Base-by-base conservation (phyloP, 1,140 invertebrate species). In the Atopsyche davidsoni region DNA sequence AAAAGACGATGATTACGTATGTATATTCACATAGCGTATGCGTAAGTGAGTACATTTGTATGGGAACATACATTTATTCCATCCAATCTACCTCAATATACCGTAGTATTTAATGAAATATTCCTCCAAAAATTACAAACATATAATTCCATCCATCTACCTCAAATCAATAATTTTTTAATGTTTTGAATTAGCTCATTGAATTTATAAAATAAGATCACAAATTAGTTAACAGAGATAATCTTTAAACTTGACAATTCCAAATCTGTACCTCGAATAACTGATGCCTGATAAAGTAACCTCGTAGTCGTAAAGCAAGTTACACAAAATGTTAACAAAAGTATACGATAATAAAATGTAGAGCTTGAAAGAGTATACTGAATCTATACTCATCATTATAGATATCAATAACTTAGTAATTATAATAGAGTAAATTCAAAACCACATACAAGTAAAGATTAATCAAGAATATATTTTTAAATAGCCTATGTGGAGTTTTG, bases 111-210 rank as follows among this genome's bases (percentile, higher is more conserved):
- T 46, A 59, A 53, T 46, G 57, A 53, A 65, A 58, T 68, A 67
- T 70, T 71, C 69, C 69, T 72, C 67, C 42, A 51, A 58, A 70
- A 67, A 69, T 42, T 51, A 58, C 52, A 74, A 73, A 70, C 71
- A 67, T 74, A 69, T 72, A 72, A 74, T 74, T 74, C 72, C 72
- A 74, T 74, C 72, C 72, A 74, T 72, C 72, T 74, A 74, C 72
- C 72, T 74, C 72, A 73, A 68, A 72, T 71, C 69, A 71, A 70
- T 72, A 72, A 70, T 70, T 72, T 69, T 70, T 69, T 58, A 51
- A 55, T 55, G 47, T 58, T 51, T 48, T 46, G 40, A 53, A 45
- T 31, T 46, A 48, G 36, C 22, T 47, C 46, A 51, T 45, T 53
- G 45, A 52, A 50, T 53, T 36, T 55, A 45, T 58, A 31, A 40